Base-by-base conservation (phyloP, 1,140 invertebrate genomes). In the Pseudomyrmex gracilis region DNA sequence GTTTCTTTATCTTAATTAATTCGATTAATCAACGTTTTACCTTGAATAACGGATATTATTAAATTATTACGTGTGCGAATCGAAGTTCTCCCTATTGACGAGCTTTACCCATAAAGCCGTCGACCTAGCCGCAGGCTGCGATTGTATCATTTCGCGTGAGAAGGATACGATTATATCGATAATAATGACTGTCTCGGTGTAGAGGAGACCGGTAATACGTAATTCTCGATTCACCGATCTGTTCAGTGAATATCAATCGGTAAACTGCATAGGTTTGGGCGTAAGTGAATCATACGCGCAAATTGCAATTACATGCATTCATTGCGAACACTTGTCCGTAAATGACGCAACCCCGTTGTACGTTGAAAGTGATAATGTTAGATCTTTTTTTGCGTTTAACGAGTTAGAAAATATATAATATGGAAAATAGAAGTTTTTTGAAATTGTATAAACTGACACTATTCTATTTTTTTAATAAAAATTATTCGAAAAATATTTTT, bases 201-300 rank as follows among this genome's bases (percentile, higher is more conserved):
- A 80, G 57, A 80, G 71, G 53, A 80, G 71, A 55, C 71, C 64
- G 60, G 53, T 53, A 45, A 71, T 22, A 66, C 66, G 66, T 80
- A 80, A 80, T 80, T 80, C 76, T 70, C 66, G 76, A 80, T 80
- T 80, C 66, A 80, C 70, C 76, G 66, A 80, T 66, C 76, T 20
- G 76, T 60, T 80, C 66, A 58, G 58, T 80, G 76, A 80, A 55
- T 9, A 68, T 58, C 17, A 60, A 58, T 68, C 66, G 64, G 49
- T 12, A 15, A 68, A 64, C 43, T 68, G 64, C 43, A 47, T 58
- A 71, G 43, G 66, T 60, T 71, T 47, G 53, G 13, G 20, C 13
- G 34, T 71, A 71, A 71, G 34, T 70, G 15, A 45, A 80, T 80
- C 71, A 80, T 68, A 80, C 20, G 64, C 76, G 43, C 66, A 80